phyloP scores from a whole-genome alignment of 2,113 vertebrate species.

The Dicaeum eximium region DNA sequence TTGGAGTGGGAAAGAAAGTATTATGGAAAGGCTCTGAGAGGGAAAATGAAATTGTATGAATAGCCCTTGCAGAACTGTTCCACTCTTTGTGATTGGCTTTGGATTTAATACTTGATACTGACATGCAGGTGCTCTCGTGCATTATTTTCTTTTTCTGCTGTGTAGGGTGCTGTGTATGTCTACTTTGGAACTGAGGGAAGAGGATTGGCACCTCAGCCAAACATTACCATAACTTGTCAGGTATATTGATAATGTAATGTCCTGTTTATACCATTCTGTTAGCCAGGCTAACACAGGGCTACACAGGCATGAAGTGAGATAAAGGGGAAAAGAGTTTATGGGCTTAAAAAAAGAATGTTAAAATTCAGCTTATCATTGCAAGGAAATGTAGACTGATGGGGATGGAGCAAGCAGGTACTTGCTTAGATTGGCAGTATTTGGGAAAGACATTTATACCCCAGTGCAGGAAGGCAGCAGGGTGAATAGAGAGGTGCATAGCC shows the following conservation, averaged over 20 bases:
- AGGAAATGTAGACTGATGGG: neutral
- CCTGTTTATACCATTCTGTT: neutral
- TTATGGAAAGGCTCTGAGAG: neutral
- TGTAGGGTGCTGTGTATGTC: constrained; percentile 75
- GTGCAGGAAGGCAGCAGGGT: neutral
- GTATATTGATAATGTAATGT: constrained; percentile 14
- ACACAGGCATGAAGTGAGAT: neutral
- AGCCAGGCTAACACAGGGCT: neutral
- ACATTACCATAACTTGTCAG: constrained; percentile 70
- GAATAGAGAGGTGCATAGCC: neutral
- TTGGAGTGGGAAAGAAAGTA: neutral
- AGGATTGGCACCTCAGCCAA: constrained; percentile 51
- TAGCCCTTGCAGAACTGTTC: neutral
- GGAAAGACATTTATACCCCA: neutral
- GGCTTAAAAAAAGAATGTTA: neutral
- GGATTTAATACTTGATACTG: neutral
- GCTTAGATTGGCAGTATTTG: neutral
- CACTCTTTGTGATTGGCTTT: neutral
- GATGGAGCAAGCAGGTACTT: neutral
- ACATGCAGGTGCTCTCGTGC: neutral
- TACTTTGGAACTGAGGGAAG: constrained; percentile 60
- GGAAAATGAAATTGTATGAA: neutral
- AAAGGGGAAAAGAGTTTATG: neutral
- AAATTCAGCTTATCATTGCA: neutral
- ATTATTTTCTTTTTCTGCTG: neutral